phyloP scores from a whole-genome alignment of 2,113 vertebrate species.

The Megaceryle torquata region DNA sequence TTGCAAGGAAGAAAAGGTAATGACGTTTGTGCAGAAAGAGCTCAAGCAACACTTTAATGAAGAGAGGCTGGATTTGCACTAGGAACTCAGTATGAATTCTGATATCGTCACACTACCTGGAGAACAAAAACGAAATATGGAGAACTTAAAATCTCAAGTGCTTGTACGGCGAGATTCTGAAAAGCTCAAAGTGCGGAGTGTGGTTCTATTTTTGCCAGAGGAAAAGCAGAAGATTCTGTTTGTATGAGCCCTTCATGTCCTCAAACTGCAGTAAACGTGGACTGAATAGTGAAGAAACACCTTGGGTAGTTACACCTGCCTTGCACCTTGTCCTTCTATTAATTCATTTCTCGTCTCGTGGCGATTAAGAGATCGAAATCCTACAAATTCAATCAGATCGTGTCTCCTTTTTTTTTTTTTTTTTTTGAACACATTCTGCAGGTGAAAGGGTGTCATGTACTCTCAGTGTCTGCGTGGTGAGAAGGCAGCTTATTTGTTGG shows the following conservation, averaged over 20 bases:
- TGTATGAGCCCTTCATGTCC: neutral
- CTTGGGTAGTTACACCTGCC: neutral
- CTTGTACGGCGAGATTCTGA: neutral
- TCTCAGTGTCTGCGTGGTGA: neutral
- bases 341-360: neutral
- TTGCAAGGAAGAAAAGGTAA: neutral
- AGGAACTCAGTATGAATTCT: neutral
- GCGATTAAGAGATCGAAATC: neutral
- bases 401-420: neutral
- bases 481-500: neutral
- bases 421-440: neutral
- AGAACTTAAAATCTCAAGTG: neutral
- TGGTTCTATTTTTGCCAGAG: neutral
- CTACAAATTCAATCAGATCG: neutral
- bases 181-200: neutral
- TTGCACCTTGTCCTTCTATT: neutral
- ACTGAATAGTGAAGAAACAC: neutral
- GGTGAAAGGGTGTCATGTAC: neutral
- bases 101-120: neutral
- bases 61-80: neutral
- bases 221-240: neutral
- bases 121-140: neutral
- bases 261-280: neutral
- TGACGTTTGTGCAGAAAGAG: neutral
- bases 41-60: neutral